Evolutionary conservation across 1,140 invertebrate species (phyloP), one percentile per base, ranked within the genome.

Genomic region (Adoxophyes honmai): DNA sequence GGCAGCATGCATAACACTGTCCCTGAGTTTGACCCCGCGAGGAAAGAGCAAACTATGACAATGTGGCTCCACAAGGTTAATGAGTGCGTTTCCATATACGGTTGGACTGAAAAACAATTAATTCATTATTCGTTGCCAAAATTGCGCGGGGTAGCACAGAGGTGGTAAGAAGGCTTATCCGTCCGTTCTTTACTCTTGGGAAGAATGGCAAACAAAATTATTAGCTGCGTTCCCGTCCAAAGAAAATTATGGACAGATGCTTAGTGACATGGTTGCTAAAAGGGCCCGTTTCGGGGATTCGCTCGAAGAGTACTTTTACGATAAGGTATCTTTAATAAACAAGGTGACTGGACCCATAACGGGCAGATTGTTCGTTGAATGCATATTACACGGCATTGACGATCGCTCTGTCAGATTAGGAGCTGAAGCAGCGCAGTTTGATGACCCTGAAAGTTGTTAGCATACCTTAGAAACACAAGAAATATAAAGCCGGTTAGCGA

Each of bases 21-120:
- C 1, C 48, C 48, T 15, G 48, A 52, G n/a, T 52, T 52, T 11
- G 48, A 52, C 13, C 48, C 48, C 10, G 5, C 0, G 0, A 34
- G n/a, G 11, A 52, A 11, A 11, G 48, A 34, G n/a, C 48, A 52
- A 11, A 52, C 48, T 1, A 52, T 52, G 28, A 34, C 14, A 0
- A 52, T 52, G 28, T 52, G 48, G 48, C 4, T 52, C 6, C 48
- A 52, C n/a, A 52, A 52, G 14, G 28, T 52, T 1, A 34, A 52
- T n/a, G 48, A 52, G n/a, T 52, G 48, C 9, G 48, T 21, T 9
- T 14, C 1, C 11, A 34, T 52, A 8, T 52, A 52, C 5, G n/a
- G n/a, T 14, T 52, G 48, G 48, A 13, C 14, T 1, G 48, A 52
- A 13, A 34, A 52, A 5, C 48, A 52, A 13, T 2, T 35, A 10